phyloP scores from a whole-genome alignment of 2,888 invertebrate species.

The Megamerina dolium region DNA sequence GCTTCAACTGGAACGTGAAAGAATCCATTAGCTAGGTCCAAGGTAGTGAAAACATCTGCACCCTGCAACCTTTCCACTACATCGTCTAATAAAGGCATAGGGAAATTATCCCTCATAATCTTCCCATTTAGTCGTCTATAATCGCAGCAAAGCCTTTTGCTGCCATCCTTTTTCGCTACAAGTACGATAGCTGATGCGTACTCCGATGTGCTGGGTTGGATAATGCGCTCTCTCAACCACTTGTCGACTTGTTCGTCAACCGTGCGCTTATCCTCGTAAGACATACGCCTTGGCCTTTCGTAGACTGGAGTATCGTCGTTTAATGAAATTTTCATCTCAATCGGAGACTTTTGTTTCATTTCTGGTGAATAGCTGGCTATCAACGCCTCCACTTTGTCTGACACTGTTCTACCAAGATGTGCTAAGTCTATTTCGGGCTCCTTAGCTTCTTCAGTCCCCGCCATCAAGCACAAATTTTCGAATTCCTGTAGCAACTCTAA shows the following conservation, averaged over 20 bases:
- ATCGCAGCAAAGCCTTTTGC: too few species aligned
- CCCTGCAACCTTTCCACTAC: slow-evolving; percentile 14
- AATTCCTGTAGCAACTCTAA: too few species aligned
- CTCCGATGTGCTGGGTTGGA: slow-evolving; percentile 34
- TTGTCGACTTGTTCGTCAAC: slow-evolving; percentile 28
- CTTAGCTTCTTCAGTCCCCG: too few species aligned
- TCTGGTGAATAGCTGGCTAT: background rate
- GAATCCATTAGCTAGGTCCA: slow-evolving; percentile 20
- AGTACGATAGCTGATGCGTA: slow-evolving; percentile 27
- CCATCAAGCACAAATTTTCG: too few species aligned
- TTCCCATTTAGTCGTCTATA: slow-evolving; percentile 18
- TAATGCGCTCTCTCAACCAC: slow-evolving; percentile 34
- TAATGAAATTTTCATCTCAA: slow-evolving; percentile 4
- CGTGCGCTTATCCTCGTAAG: slow-evolving; percentile 9
- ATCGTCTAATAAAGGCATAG: slow-evolving; percentile 18
- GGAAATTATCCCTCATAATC: slow-evolving; percentile 15
- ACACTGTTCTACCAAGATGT: background rate
- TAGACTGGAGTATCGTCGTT: slow-evolving; percentile 12
- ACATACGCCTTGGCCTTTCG: slow-evolving; percentile 9
- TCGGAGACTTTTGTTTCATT: background rate
- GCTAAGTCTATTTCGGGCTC: background rate
- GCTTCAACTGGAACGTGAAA: slow-evolving; percentile 19
- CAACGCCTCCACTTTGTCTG: background rate
- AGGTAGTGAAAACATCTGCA: slow-evolving; percentile 11
- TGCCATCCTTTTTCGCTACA: slow-evolving; percentile 14